Conservation (phyloP, 1,140 invertebrate genomes). For the Leptinotarsa defecta region DNA sequence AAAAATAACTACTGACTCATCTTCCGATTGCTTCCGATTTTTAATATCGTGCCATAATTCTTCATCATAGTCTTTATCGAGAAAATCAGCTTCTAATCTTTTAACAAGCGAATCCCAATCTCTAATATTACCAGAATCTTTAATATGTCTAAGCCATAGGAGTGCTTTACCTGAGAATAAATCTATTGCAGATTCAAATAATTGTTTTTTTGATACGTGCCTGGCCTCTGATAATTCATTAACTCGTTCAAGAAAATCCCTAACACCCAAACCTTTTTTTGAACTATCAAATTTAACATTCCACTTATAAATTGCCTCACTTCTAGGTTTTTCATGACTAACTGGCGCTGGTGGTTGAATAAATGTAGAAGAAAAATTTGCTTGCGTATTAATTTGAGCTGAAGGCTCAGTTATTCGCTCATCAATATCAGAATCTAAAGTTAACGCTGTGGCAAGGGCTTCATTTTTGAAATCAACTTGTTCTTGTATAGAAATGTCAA, state of each 20-base stretch:
- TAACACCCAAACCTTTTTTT: conserved; percentile 1
- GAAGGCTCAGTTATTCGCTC: not conserved
- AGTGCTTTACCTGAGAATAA: conserved; percentile 21
- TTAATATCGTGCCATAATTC: conserved; percentile 44
- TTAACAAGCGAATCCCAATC: conserved; percentile 40
- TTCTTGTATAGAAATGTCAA: not conserved
- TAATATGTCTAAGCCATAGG: conserved; percentile 30
- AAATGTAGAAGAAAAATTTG: not conserved
- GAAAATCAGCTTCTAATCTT: conserved; percentile 43
- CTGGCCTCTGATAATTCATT: conserved; percentile 10
- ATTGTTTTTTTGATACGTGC: conserved; percentile 9
- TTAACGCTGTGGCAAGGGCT: not conserved
- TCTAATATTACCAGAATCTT: conserved; percentile 24
- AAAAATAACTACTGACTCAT: conserved; percentile 46
- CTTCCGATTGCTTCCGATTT: conserved; percentile 44
- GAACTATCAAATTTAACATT: conserved; percentile 14
- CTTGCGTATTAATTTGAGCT: not conserved
- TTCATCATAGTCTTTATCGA: conserved; percentile 45
- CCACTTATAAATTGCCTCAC: not conserved
- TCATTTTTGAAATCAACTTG: not conserved
- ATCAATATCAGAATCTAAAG: not conserved
- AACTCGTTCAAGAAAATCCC: conserved; percentile 22
- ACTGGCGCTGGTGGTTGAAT: not conserved
- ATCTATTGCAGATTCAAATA: conserved; percentile 22
- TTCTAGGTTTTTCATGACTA: not conserved